Evolutionary conservation across 2,888 invertebrate genomes (phyloP).

Genomic region (Disparrhopalites patrizii): DNA sequence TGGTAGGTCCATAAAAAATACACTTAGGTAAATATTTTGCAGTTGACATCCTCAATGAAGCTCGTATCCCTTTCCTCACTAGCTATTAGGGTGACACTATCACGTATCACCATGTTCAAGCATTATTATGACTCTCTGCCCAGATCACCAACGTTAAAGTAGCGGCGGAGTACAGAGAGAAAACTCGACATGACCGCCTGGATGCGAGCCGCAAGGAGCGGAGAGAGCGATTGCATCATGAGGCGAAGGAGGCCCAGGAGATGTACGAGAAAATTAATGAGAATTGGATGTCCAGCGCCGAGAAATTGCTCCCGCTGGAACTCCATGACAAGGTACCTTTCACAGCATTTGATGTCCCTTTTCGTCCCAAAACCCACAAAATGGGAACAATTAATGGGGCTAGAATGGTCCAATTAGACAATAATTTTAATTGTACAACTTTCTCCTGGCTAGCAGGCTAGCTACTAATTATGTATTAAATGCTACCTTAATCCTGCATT

Average conservation of each 20-base stretch:
- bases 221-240: conserved; percentile 61
- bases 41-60: neutral
- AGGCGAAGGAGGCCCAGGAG: conserved; percentile 61
- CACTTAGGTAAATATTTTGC: neutral
- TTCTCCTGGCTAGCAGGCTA: no score
- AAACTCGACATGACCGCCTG: conserved; percentile 47
- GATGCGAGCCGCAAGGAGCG: conserved; percentile 52
- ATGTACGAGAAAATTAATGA: conserved; percentile 64
- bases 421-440: no score
- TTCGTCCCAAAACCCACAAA: no score
- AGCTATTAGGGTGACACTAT: no score
- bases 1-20: conserved; percentile 25
- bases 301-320: conserved; percentile 68
- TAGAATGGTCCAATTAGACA: no score
- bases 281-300: conserved; percentile 64
- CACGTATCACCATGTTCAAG: no score
- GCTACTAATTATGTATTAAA: no score
- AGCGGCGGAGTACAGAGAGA: conserved; percentile 43
- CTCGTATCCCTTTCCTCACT: no score
- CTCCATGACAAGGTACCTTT: conserved; percentile 67
- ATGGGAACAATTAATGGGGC: no score
- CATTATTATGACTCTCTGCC: no score
- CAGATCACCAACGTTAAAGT: conserved; percentile 44
- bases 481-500: neutral
- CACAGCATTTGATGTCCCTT: no score